A percentile compares a stretch with the other conserved stretches of the same genome.
These are phyloP conservation scores for Listronotus oregonensis DNA, from an alignment of 1,140 invertebrate species.

Conservation along the genomic window DNA sequence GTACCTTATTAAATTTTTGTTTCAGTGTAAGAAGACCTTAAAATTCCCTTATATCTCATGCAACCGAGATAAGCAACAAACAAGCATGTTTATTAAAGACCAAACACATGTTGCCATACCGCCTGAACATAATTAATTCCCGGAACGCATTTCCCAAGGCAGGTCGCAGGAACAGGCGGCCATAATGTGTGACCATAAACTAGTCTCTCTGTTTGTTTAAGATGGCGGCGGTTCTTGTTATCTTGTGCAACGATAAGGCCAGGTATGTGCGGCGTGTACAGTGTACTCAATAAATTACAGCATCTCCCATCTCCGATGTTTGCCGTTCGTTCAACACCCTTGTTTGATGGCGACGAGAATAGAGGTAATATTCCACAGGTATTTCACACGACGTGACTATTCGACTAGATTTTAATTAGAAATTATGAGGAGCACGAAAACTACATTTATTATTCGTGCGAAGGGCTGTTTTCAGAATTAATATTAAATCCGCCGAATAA, in stretches of 20 bases:
- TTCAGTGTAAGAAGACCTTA: neutral
- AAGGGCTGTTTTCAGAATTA: neutral
- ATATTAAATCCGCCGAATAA: too few relatives aligned
- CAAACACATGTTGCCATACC: constrained; percentile 16
- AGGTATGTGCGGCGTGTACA: constrained; percentile 42
- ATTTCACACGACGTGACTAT: constrained; percentile 25
- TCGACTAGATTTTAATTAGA: constrained; percentile 24
- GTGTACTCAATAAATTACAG: constrained; percentile 51
- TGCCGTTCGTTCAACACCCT: constrained; percentile 40
- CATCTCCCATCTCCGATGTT: constrained; percentile 44
- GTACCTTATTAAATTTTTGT: too few relatives aligned
- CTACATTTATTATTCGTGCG: constrained; percentile 1
- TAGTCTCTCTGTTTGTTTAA: constrained; percentile 47
- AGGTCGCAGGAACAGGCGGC: constrained; percentile 30
- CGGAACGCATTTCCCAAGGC: constrained; percentile 44
- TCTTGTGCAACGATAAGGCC: constrained; percentile 49
- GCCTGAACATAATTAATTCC: constrained; percentile 42
- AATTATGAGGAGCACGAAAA: neutral
- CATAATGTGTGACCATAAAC: constrained; percentile 48
- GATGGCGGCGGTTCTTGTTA: constrained; percentile 48
- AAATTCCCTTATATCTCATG: constrained; percentile 9
- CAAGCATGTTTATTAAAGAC: constrained; percentile 27
- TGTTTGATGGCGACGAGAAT: constrained; percentile 29
- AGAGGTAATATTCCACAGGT: constrained; percentile 31
- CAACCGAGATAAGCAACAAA: constrained; percentile 12